Percentiles rank a stretch among this genome's conserved stretches.
Conservation (phyloP, 2,113 vertebrate species). For the Microcebus ravelobensis region DNA sequence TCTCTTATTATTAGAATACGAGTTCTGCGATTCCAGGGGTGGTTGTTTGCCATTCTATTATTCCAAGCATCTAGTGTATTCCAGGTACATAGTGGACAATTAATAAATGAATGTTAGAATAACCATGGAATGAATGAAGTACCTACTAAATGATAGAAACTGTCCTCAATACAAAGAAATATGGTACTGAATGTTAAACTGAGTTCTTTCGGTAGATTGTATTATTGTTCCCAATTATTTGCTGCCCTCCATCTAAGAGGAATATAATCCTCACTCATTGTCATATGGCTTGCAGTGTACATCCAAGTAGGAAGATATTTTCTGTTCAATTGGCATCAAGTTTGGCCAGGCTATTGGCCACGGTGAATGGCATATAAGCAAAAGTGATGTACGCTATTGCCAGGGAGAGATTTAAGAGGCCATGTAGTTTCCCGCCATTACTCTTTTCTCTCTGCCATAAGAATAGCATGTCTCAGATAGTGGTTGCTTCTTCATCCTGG, state of each 20-base stretch:
- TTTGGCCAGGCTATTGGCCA: not conserved
- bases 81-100: not conserved
- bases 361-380: not conserved
- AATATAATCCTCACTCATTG: not conserved
- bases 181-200: not conserved
- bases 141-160: not conserved
- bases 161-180: not conserved
- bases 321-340: not conserved
- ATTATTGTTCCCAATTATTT: not conserved
- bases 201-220: not conserved
- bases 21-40: not conserved
- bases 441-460: not conserved
- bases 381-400: not conserved
- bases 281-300: not conserved
- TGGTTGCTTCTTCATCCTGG: not conserved
- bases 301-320: not conserved
- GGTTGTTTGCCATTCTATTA: not conserved
- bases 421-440: not conserved
- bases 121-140: not conserved
- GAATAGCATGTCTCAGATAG: not conserved
- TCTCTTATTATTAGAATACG: not conserved
- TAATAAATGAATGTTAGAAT: not conserved
- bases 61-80: not conserved
- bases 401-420: not conserved
- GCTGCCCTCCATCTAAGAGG: not conserved